phyloP scores from a whole-genome alignment of 2,888 invertebrate genomes.

The Syrista parreyssii region DNA sequence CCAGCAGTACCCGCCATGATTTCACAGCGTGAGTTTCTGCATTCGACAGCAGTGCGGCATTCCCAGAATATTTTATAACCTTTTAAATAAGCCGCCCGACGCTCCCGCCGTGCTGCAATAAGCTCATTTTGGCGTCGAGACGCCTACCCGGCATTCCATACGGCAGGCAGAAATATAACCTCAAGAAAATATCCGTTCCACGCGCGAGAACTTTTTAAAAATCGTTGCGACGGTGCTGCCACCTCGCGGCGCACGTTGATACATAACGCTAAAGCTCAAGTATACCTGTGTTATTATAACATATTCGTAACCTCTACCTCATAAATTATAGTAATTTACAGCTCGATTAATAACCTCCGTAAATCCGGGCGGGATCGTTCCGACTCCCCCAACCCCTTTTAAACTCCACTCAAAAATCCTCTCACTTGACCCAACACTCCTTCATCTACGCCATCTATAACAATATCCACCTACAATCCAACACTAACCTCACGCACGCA shows the following conservation, averaged over 20 bases:
- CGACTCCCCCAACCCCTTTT: not conserved
- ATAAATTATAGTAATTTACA: conserved; percentile 22
- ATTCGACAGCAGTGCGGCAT: not conserved
- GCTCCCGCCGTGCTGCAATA: not conserved
- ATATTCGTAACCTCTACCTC: conserved; percentile 18
- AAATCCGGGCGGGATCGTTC: conserved; percentile 7
- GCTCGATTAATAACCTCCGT: conserved; percentile 20
- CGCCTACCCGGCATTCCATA: not conserved
- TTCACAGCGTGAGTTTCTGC: not conserved
- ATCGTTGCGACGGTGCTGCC: not conserved
- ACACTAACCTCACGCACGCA: not conserved
- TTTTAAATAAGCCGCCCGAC: not conserved
- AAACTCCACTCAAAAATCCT: not conserved
- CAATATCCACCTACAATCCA: not conserved
- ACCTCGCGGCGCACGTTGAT: not conserved
- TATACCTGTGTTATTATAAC: not conserved
- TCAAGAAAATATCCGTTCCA: not conserved
- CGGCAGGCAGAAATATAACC: not conserved
- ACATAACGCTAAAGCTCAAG: not conserved
- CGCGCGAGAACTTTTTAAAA: not conserved
- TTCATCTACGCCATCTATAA: not conserved
- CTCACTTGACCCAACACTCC: not conserved
- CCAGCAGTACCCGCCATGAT: not conserved
- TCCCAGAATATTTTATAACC: not conserved
- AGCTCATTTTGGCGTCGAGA: not conserved